These are phyloP conservation scores for Paraplagusia blochii DNA, from an alignment of 2,113 vertebrate genomes.

Conservation along the genomic window DNA sequence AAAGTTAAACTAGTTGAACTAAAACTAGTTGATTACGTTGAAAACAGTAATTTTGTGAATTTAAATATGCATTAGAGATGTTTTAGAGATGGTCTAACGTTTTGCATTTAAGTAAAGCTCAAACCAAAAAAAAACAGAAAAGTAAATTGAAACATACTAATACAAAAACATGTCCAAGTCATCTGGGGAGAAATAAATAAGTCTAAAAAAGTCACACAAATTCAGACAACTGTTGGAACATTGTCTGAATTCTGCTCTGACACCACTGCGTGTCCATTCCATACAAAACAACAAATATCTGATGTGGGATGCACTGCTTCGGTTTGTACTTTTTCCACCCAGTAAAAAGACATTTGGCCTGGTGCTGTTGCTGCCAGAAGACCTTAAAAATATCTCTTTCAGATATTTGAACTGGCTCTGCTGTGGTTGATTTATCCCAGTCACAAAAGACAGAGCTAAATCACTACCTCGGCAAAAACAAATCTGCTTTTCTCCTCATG, in stretches of 20 bases:
- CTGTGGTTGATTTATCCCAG: slow-evolving; percentile 39
- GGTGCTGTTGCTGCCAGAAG: slow-evolving; percentile 6
- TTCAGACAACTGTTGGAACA: not conserved
- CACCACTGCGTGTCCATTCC: not conserved
- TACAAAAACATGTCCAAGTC: too few species aligned
- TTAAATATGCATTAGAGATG: too few species aligned
- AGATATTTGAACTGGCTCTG: slow-evolving; percentile 25
- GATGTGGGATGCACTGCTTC: not conserved
- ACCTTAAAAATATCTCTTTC: slow-evolving; percentile 25
- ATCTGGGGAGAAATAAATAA: too few species aligned
- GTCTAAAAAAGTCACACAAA: not conserved
- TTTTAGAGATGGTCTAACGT: too few species aligned
- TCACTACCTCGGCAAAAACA: slow-evolving; percentile 39
- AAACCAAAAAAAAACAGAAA: too few species aligned
- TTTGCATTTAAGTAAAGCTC: too few species aligned
- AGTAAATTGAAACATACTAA: too few species aligned
- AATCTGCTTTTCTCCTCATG: slow-evolving; percentile 51
- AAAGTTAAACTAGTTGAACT: too few species aligned
- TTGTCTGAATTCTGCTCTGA: not conserved
- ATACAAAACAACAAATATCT: not conserved
- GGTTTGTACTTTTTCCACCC: not conserved
- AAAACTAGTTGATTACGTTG: too few species aligned
- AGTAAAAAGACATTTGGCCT: not conserved
- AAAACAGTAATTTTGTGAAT: too few species aligned
- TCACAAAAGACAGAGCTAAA: slow-evolving; percentile 37